Percentiles rank a stretch among this genome's conserved stretches.
These are phyloP conservation scores for Syrmaticus mikado DNA, from an alignment of 2,113 vertebrate genomes.

Conservation along the genomic window DNA sequence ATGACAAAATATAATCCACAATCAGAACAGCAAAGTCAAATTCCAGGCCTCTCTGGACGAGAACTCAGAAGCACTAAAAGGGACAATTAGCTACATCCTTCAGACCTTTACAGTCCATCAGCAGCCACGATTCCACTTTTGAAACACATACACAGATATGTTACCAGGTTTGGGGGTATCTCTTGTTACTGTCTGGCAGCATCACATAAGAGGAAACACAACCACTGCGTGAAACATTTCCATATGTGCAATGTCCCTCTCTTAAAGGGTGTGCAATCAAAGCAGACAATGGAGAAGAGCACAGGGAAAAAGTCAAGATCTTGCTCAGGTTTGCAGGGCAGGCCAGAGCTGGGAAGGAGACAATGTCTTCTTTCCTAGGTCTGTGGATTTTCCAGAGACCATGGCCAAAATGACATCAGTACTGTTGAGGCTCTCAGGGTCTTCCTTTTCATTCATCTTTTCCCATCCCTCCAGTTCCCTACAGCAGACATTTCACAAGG, in stretches of 20 bases:
- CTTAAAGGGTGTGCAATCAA: accelerated
- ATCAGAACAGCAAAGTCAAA: neutral
- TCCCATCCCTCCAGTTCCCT: neutral
- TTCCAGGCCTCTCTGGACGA: neutral
- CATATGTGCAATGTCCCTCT: accelerated
- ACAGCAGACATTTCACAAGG: neutral
- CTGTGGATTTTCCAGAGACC: neutral
- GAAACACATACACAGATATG: neutral
- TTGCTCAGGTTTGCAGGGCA: neutral
- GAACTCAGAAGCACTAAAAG: neutral
- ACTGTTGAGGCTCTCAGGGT: neutral
- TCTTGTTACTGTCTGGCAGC: neutral
- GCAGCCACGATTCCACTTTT: neutral
- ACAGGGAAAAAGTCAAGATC: accelerated
- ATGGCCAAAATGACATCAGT: neutral
- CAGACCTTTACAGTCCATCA: neutral
- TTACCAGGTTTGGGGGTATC: neutral
- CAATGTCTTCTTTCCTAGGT: neutral
- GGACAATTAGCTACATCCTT: neutral
- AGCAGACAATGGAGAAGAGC: neutral
- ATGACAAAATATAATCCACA: neutral
- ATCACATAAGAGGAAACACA: neutral
- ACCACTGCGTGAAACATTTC: neutral
- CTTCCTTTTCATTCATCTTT: neutral
- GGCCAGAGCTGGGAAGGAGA: neutral